Conservation (phyloP, 2,888 invertebrate genomes). For the Polymixis flavicincta region DNA sequence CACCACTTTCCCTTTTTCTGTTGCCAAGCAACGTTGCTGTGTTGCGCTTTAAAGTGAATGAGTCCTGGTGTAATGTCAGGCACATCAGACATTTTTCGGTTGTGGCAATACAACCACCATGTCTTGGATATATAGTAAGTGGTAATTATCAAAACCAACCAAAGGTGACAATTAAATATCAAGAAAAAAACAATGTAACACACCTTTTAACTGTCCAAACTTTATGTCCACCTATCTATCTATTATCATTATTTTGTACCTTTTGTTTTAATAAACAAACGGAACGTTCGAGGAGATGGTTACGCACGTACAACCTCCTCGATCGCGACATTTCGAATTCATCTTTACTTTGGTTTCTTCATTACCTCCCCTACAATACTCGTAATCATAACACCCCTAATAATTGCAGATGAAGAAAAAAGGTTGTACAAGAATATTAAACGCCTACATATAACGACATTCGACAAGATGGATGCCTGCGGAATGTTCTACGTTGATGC, state of each 20-base stretch:
- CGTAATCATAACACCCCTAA: neutral
- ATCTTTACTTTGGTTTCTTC: too few relatives aligned
- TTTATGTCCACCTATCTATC: too few relatives aligned
- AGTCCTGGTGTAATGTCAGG: neutral
- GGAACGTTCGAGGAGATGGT: too few relatives aligned
- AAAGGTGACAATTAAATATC: neutral
- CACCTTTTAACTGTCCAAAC: too few relatives aligned
- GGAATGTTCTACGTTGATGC: constrained; percentile 23
- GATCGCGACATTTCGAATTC: too few relatives aligned
- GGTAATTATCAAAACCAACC: neutral
- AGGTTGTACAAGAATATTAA: constrained; percentile 20
- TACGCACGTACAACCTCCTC: too few relatives aligned
- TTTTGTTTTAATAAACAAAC: too few relatives aligned
- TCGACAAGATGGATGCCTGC: constrained; percentile 20
- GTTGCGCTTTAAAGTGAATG: too few relatives aligned
- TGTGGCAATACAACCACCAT: neutral
- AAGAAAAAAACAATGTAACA: neutral
- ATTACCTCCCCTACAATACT: too few relatives aligned
- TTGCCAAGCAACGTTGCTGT: neutral
- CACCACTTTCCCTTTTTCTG: neutral
- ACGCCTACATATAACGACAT: neutral
- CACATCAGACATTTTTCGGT: neutral
- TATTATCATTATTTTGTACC: too few relatives aligned
- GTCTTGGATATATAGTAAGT: neutral
- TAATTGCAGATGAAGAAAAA: constrained; percentile 17